These are phyloP conservation scores for Neopelma chrysocephalum DNA, from an alignment of 2,797 vertebrate species.

Conservation along the genomic window DNA sequence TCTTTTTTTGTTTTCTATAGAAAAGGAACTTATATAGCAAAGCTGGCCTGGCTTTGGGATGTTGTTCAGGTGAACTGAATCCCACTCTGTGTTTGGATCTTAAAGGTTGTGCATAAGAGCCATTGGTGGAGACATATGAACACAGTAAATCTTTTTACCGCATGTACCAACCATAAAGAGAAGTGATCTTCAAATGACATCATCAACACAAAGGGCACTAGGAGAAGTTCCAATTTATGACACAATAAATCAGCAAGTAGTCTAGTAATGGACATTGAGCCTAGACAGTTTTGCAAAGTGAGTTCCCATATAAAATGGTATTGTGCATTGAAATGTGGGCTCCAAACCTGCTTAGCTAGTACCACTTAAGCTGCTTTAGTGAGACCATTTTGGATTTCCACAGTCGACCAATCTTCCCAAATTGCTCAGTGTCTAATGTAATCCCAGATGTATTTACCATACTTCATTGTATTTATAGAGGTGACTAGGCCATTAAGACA, in stretches of 20 bases:
- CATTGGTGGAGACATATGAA: neutral
- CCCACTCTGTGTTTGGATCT: neutral
- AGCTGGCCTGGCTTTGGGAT: neutral
- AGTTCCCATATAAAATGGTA: neutral
- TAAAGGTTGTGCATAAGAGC: neutral
- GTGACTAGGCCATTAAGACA: slow-evolving; percentile 48
- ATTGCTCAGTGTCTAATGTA: slow-evolving; percentile 29
- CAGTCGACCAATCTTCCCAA: slow-evolving; percentile 39
- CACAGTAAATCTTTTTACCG: neutral
- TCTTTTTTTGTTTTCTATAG: neutral
- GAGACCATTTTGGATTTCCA: slow-evolving; percentile 53
- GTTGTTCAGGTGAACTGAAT: neutral
- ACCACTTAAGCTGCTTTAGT: slow-evolving; percentile 38
- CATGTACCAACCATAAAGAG: slow-evolving; percentile 22
- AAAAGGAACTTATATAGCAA: neutral
- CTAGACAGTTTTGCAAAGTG: slow-evolving; percentile 16
- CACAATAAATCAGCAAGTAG: slow-evolving; percentile 48
- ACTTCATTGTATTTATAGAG: slow-evolving; percentile 51
- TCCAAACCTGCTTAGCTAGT: slow-evolving; percentile 22
- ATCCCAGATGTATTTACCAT: slow-evolving; percentile 53
- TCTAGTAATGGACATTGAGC: slow-evolving; percentile 41
- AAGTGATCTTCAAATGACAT: slow-evolving; percentile 61
- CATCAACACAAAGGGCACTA: slow-evolving; percentile 60
- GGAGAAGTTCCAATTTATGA: slow-evolving; percentile 49
- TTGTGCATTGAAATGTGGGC: slow-evolving; percentile 28